phyloP scores from a whole-genome alignment of 2,888 invertebrate genomes.

The Bugulina stolonifera region DNA sequence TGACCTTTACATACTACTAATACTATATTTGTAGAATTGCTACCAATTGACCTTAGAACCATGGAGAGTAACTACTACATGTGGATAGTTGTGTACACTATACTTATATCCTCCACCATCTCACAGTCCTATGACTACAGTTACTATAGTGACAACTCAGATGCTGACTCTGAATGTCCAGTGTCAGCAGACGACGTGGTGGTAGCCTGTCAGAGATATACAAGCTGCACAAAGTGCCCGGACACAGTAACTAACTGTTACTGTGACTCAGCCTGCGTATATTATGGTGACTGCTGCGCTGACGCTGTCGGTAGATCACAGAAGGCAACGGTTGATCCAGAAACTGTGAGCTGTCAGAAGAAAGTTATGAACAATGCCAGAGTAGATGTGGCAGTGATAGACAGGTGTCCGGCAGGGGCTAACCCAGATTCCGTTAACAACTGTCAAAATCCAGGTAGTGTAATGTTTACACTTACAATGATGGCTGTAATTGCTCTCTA shows the following conservation, averaged over 20 bases:
- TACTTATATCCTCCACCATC: background rate
- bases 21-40: no score
- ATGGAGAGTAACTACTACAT: no score
- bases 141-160: background rate
- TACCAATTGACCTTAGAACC: no score
- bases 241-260: conserved; percentile 31
- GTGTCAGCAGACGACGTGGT: background rate
- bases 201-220: conserved; percentile 10
- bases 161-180: background rate
- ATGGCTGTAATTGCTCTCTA: no score
- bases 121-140: background rate
- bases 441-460: background rate
- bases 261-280: conserved; percentile 36
- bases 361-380: background rate
- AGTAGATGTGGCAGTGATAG: background rate
- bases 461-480: no score
- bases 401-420: background rate
- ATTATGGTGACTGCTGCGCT: conserved; percentile 35
- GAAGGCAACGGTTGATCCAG: background rate
- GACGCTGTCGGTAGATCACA: conserved; percentile 28
- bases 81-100: no score
- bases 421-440: background rate
- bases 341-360: background rate
- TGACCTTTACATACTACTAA: no score
- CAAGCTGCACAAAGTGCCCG: background rate